These are phyloP conservation scores for Tetraodon nigroviridis DNA, from an alignment of 2,113 vertebrate species.

Conservation along the genomic window DNA sequence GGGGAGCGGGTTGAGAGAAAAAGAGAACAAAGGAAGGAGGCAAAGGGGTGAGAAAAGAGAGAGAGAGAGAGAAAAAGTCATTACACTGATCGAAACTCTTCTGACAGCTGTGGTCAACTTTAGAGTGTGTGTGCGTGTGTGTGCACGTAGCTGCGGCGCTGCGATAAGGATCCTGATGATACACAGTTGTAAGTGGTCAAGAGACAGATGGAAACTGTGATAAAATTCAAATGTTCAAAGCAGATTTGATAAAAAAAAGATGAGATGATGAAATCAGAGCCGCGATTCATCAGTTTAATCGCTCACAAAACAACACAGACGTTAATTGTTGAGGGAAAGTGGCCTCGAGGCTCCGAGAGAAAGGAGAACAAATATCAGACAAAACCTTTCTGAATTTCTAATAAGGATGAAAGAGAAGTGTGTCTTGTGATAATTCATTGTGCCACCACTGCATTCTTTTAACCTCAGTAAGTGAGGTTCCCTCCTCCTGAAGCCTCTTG, in stretches of 20 bases:
- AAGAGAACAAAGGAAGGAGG: neutral
- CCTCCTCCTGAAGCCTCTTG: no score
- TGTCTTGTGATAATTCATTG: no score
- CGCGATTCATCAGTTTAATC: no score
- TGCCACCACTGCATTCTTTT: no score
- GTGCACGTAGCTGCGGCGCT: neutral
- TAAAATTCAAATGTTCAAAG: neutral
- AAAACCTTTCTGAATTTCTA: neutral
- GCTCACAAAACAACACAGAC: neutral
- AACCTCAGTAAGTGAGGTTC: no score
- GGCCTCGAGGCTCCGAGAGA: neutral
- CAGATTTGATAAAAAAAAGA: neutral
- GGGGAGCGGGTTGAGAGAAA: no score
- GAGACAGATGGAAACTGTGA: no score
- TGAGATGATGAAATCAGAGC: neutral
- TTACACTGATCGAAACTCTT: conserved; percentile 53
- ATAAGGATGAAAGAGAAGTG: neutral
- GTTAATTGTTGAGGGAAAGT: neutral
- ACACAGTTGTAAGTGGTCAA: no score
- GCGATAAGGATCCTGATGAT: neutral
- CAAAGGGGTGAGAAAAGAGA: neutral
- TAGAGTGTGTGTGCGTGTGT: conserved; percentile 18
- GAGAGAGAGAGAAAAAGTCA: conserved; percentile 30
- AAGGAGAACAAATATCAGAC: neutral
- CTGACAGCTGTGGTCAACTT: conserved; percentile 45